A percentile compares a stretch with the other conserved stretches of the same genome.
Evolutionary conservation across 2,113 vertebrate species (phyloP).

Genomic region (Cinclus cinclus): DNA sequence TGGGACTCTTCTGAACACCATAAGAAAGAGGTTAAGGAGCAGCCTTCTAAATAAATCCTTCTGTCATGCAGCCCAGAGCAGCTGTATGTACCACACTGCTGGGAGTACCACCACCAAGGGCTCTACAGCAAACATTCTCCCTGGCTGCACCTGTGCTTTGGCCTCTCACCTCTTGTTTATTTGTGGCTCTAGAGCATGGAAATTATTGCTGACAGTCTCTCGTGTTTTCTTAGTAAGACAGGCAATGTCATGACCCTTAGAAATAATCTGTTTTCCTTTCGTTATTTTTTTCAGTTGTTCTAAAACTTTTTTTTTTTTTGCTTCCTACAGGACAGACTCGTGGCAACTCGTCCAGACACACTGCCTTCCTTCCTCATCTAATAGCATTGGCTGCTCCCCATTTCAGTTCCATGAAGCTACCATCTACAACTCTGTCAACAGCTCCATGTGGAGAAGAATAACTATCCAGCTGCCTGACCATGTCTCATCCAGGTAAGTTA

Average conservation of each 20-base stretch:
- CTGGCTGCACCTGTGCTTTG: not conserved
- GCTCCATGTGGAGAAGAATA: constrained; percentile 91
- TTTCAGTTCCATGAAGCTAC: constrained; percentile 98
- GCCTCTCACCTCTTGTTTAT: not conserved
- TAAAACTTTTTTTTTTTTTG: not conserved
- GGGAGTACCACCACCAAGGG: not conserved
- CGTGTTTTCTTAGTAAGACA: not conserved
- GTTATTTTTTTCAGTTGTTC: not conserved
- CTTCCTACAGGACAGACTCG: constrained; percentile 83
- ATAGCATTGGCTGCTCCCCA: constrained; percentile 94
- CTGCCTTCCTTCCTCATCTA: constrained; percentile 94
- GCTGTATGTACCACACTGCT: not conserved
- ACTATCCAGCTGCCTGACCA: constrained; percentile 95
- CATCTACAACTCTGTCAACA: constrained; percentile 95
- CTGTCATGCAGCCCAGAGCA: not conserved
- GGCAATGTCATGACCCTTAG: not conserved
- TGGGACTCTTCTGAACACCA: not conserved
- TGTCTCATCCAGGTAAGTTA: constrained; percentile 89
- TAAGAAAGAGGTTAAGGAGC: not conserved
- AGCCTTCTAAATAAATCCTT: not conserved
- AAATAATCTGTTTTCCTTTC: not conserved
- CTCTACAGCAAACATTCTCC: not conserved
- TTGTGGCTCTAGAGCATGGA: not conserved
- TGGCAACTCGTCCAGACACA: constrained; percentile 97
- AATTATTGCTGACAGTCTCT: not conserved